These are phyloP conservation scores for Sycophila sp. DNA, from an alignment of 1,140 invertebrate genomes.

Conservation along the genomic window DNA sequence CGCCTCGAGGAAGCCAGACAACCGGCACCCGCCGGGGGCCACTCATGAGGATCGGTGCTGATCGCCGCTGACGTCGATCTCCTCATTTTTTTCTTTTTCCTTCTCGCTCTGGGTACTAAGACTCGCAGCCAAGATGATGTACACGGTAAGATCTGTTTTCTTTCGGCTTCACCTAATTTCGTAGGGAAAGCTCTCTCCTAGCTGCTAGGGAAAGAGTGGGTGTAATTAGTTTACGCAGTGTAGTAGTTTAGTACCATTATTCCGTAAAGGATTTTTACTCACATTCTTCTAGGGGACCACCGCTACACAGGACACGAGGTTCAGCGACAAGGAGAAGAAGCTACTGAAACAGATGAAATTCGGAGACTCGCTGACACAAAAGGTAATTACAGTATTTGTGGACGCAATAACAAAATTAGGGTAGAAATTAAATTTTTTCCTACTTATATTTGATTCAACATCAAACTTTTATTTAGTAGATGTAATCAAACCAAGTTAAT, in stretches of 20 bases:
- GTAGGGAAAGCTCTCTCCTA: no score
- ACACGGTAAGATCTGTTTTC: slow-evolving; percentile 60
- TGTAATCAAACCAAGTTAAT: no score
- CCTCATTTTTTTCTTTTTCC: not conserved
- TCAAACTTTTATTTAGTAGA: no score
- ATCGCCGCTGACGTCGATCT: not conserved
- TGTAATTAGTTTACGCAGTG: not conserved
- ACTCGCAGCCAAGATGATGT: slow-evolving; percentile 62
- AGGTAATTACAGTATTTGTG: slow-evolving; percentile 69
- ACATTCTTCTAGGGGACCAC: slow-evolving; percentile 85
- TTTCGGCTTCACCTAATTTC: no score
- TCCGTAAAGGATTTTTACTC: slow-evolving; percentile 37
- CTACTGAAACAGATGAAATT: slow-evolving; percentile 99
- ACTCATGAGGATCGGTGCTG: not conserved
- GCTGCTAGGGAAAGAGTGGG: no score
- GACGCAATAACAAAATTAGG: no score
- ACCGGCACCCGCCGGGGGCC: not conserved
- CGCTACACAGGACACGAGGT: slow-evolving; percentile 97
- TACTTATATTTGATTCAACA: no score
- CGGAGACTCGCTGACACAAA: slow-evolving; percentile 88
- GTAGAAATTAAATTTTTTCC: no score
- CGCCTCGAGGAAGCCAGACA: not conserved
- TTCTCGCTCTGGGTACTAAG: not conserved
- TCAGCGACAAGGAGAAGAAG: slow-evolving; percentile 99
- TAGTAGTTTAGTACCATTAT: slow-evolving; percentile 19